Evolutionary conservation across 2,113 vertebrate genomes (phyloP), one percentile per base, ranked within the genome.

Genomic region (Caretta caretta): DNA sequence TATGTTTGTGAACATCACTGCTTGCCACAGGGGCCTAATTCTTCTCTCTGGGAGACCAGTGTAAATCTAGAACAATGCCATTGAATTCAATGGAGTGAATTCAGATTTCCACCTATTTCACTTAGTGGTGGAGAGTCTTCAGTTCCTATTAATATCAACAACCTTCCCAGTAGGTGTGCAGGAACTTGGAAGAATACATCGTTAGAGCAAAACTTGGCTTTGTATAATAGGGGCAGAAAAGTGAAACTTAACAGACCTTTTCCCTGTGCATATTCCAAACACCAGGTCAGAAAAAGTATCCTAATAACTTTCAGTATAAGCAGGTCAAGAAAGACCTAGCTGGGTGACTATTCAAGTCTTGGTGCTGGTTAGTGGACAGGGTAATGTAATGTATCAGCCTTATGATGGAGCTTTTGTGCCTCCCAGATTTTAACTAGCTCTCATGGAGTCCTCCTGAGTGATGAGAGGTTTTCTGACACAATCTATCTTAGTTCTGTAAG

Each of bases 401-500:
- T 90, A 51, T 24, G 75, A 85, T 90, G 31, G 4, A 50, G 88
- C 31, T 49, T 87, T 88, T 94, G 48, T 92, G 57, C 50, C 54
- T 95, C 88, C 88, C 83, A 84, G 65, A 51, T 80, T 90, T 80
- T 80, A 89, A 75, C 13, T 27, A 75, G 13, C 19, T 11, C 56
- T 90, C 0, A 0, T 42, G 82, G 50, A 94, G 82, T 54, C 53
- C 86, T 93, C 48, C 81, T 51, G 51, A 89, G 84, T 42, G 54
- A 86, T 87, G 87, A 89, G 42, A 29, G 91, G 88, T 91, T 97
- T 96, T 97, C 90, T 95, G 94, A 46, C 0, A 90, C 80, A 89
- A 95, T 96, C 95, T 97, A 93, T 97, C 96, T 95, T 96, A 86
- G 89, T 92, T 88, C 94, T 96, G 86, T 91, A 48, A 96, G 86